Base-by-base conservation (phyloP, 2,797 vertebrate genomes). In the Scarus forsteni region DNA sequence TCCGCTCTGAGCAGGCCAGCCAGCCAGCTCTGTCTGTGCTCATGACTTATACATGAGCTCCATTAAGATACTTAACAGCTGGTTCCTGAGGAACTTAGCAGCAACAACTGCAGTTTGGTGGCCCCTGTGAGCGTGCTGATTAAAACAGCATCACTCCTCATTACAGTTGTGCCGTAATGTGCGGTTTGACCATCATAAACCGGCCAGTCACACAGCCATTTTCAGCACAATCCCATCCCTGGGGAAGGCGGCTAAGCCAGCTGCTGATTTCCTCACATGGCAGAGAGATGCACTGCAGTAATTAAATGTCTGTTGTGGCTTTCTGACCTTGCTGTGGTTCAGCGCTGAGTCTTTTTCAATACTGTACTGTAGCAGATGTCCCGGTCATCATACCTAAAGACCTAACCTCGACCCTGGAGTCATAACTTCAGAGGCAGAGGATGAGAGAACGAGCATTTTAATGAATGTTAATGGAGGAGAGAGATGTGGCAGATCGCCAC, bases 11-110 rank as follows among this genome's bases (percentile, higher is more conserved):
- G 54, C 66, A 58, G 77, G 81, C 66, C 43, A 70, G 60, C 55
- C 38, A 70, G 60, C 71, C 54, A 71, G 80, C 78, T 70, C 45
- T 55, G 59, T 62, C 67, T 81, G 70, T 38, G 62, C 6, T 46
- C 14, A 89, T 92, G 84, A 93, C 92, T 92, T 90, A 91, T 85
- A 84, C 84, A 92, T 85, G 62, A 27, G 11, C 60, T 81, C 85
- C 84, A 91, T 90, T 88, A 91, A 85, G 83, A 89, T 85, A 90
- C 86, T 90, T 88, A 91, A 85, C 83, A 91, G 87, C 88, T 87
- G 87, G 74, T 85, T 87, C 67, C 77, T 80, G 16, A 50, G 65
- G 75, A 89, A 85, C 66, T 63, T 77, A 67, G 53, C 79, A 67
- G 84, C 61, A 66, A 71, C 74, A 71, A 72, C 68, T 74, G 62